A percentile compares a stretch with the other conserved stretches of the same genome.
These are phyloP conservation scores for Drosophila algonquin DNA, from an alignment of 2,888 invertebrate species.

Conservation along the genomic window DNA sequence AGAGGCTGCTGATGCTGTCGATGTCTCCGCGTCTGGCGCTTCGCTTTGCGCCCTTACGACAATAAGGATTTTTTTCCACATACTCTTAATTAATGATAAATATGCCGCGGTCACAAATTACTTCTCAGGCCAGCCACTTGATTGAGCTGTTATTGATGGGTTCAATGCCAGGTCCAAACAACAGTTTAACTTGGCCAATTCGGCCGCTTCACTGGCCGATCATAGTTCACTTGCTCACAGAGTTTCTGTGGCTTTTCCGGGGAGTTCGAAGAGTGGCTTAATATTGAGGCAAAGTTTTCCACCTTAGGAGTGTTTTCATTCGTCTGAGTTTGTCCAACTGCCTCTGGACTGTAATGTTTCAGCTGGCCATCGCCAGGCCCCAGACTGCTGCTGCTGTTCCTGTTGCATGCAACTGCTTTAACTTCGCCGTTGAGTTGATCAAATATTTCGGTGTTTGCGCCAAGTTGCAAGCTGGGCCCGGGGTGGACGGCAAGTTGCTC, in stretches of 20 bases:
- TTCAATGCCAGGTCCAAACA: background rate
- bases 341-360: constrained; percentile 38
- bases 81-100: constrained; percentile 74
- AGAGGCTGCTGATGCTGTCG: constrained; percentile 4
- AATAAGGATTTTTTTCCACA: constrained; percentile 49
- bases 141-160: constrained; percentile 21
- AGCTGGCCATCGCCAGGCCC: constrained; percentile 38
- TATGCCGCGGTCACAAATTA: constrained; percentile 41
- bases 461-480: constrained; percentile 12
- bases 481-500: constrained; percentile 1
- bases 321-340: background rate
- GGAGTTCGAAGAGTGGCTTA: too few relatives aligned
- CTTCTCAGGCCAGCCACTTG: constrained; percentile 21
- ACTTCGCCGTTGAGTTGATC: constrained; percentile 30
- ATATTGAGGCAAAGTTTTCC: constrained; percentile 15
- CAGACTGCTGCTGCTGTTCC: constrained; percentile 1
- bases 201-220: constrained; percentile 2
- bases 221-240: background rate
- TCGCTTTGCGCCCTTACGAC: constrained; percentile 40
- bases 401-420: constrained; percentile 49
- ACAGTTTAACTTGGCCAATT: background rate
- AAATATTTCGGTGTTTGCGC: constrained; percentile 44
- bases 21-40: constrained; percentile 26
- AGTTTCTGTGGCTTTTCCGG: background rate
- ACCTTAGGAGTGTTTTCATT: constrained; percentile 15